Evolutionary conservation across 2,113 vertebrate species (phyloP).

Genomic region (Himantopus leucocephalus): DNA sequence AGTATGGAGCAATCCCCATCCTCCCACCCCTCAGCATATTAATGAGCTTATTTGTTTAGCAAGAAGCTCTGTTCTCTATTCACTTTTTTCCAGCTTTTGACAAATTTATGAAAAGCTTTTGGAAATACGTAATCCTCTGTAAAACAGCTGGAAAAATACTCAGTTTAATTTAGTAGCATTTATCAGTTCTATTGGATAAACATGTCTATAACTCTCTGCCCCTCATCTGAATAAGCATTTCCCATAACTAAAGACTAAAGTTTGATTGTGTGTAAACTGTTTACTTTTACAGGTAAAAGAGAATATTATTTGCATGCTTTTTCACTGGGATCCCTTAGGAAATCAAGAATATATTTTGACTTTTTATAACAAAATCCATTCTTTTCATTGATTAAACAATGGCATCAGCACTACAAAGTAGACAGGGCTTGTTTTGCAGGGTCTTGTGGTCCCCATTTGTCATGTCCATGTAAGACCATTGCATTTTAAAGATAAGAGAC

Average conservation of each 20-base stretch:
- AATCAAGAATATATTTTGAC: background rate
- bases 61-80: background rate
- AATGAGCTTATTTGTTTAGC: conserved; percentile 44
- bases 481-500: conserved; percentile 51
- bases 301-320: background rate
- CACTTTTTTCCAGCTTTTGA: background rate
- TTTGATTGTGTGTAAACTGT: background rate
- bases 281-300: background rate
- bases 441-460: background rate
- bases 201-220: background rate
- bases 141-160: background rate
- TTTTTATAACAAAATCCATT: background rate
- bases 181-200: background rate
- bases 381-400: conserved; percentile 11
- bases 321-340: background rate
- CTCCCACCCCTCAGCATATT: background rate
- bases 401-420: background rate
- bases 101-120: background rate
- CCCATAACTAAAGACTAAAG: background rate
- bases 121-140: background rate
- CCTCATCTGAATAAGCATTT: background rate
- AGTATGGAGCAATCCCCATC: background rate
- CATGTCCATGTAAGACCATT: background rate
- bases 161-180: background rate
- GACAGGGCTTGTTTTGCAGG: background rate